Evolutionary conservation across 2,888 invertebrate species (phyloP).

Genomic region (Drosophila bunnanda): DNA sequence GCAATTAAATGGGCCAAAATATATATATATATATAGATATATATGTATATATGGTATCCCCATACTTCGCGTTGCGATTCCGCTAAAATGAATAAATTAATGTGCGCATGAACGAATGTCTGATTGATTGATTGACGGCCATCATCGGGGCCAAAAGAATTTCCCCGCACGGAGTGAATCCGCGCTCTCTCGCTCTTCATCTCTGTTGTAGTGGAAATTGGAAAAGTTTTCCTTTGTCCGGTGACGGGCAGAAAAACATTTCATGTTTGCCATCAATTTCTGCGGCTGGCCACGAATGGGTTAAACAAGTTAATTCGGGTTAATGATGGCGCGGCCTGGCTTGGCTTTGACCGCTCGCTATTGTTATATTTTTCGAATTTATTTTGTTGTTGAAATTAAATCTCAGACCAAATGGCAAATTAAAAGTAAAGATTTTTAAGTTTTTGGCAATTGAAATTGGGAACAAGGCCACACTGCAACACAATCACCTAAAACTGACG

Average conservation of each 20-base stretch:
- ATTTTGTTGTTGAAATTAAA: not conserved
- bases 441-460: not conserved
- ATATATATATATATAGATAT: constrained; percentile 4
- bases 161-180: not conserved
- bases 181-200: not conserved
- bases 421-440: no score
- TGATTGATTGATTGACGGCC: constrained; percentile 66
- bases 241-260: constrained; percentile 34
- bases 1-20: constrained; percentile 74
- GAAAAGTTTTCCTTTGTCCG: constrained; percentile 43
- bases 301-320: constrained; percentile 47
- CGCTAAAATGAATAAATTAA: constrained; percentile 72
- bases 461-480: no score
- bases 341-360: constrained; percentile 3
- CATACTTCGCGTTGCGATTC: constrained; percentile 51
- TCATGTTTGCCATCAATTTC: constrained; percentile 47
- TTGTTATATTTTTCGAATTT: constrained; percentile 3
- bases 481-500: not conserved
- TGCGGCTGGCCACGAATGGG: constrained; percentile 35
- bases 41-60: no score
- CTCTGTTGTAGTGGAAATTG: no score
- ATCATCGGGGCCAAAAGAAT: constrained; percentile 27
- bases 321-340: constrained; percentile 27
- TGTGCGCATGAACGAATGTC: constrained; percentile 65
- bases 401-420: not conserved